Conservation (phyloP, 2,797 vertebrate species). For the Xiphorhynchus erythropygius region DNA sequence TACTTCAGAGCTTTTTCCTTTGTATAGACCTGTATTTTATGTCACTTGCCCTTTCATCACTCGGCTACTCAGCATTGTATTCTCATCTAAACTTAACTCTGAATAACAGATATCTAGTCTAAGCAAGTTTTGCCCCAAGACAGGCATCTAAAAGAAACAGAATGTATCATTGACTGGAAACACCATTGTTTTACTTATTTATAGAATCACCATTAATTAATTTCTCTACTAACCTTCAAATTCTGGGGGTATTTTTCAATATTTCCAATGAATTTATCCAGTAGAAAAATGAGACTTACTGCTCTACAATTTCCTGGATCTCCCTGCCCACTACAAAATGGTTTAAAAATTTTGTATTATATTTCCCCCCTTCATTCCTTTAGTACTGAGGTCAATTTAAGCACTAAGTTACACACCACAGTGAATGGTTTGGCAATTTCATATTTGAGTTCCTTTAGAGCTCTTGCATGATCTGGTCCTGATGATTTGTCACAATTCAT, state of each 20-base stretch:
- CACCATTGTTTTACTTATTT: not conserved
- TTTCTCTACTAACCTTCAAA: not conserved
- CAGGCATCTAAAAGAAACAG: not conserved
- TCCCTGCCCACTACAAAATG: not conserved
- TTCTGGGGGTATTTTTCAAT: not conserved
- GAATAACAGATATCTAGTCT: not conserved
- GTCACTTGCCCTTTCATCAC: not conserved
- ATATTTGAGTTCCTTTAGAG: constrained; percentile 27
- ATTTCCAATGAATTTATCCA: not conserved
- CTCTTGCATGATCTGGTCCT: constrained; percentile 10
- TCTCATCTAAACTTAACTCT: not conserved
- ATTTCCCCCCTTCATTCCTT: not conserved
- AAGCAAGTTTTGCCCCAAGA: not conserved
- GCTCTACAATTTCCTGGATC: not conserved
- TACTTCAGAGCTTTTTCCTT: not conserved
- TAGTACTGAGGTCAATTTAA: not conserved
- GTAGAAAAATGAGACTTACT: not conserved
- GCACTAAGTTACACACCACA: not conserved
- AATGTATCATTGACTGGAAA: not conserved
- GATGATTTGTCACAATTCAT: constrained; percentile 29
- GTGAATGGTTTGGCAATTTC: constrained; percentile 31
- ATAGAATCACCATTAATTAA: not conserved
- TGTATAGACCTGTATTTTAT: not conserved
- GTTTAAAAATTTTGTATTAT: not conserved
- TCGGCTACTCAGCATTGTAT: not conserved